Evolutionary conservation across 2,888 invertebrate genomes (phyloP).

Genomic region (Drosophila anomelani): DNA sequence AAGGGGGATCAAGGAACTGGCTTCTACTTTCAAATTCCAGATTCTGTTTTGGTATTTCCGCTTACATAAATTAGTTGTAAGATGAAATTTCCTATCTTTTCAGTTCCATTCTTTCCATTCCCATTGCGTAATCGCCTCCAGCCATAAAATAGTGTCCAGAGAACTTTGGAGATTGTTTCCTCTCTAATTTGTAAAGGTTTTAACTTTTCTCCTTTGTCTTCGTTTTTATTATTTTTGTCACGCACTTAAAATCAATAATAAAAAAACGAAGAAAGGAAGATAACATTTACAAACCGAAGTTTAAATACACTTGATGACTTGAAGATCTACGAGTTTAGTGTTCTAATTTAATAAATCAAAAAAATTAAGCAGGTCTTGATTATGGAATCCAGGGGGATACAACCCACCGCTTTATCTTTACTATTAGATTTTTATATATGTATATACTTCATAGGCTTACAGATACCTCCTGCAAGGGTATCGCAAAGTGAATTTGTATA

Average conservation of each 20-base stretch:
- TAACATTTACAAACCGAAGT: not conserved
- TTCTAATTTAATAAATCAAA: not conserved
- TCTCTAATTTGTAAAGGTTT: slow-evolving; percentile 30
- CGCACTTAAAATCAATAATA: slow-evolving; percentile 70
- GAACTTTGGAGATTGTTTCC: slow-evolving; percentile 31
- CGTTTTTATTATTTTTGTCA: slow-evolving; percentile 45
- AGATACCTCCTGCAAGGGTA: not conserved
- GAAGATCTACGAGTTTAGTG: not conserved
- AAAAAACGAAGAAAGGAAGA: slow-evolving; percentile 17
- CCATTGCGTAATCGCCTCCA: slow-evolving; percentile 44
- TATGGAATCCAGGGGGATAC: too few species aligned
- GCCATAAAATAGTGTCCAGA: slow-evolving; percentile 56
- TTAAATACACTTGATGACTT: not conserved
- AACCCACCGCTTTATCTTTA: not conserved
- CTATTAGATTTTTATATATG: not conserved
- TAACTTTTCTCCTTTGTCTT: slow-evolving; percentile 12
- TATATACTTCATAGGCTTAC: too few species aligned
- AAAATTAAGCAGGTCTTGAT: not conserved
- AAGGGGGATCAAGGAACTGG: slow-evolving; percentile 69
- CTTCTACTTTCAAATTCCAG: slow-evolving; percentile 65
- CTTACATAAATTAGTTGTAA: slow-evolving; percentile 62
- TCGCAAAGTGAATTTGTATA: slow-evolving; percentile 37
- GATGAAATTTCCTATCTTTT: slow-evolving; percentile 36
- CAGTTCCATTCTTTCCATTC: slow-evolving; percentile 34
- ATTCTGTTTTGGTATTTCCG: slow-evolving; percentile 63